Evolutionary conservation across 1,140 invertebrate genomes (phyloP).

Genomic region (Amyelois transitella): DNA sequence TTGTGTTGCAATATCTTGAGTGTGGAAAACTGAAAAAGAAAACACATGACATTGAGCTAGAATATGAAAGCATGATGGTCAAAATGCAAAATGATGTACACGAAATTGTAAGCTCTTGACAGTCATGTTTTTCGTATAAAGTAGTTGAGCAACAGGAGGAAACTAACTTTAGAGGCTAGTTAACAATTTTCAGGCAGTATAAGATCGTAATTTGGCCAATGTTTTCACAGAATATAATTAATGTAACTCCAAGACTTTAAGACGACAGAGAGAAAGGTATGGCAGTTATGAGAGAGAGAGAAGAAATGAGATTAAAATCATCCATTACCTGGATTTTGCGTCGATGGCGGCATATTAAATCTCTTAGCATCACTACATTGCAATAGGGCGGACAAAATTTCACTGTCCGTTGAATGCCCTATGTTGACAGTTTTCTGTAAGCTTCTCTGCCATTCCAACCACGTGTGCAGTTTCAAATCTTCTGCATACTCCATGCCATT

Average conservation of each 20-base stretch:
- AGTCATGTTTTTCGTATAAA: too few species aligned
- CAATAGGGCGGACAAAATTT: conserved; percentile 59
- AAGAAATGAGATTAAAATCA: background rate
- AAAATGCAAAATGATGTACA: too few species aligned
- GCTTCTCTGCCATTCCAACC: conserved; percentile 65
- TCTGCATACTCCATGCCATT: conserved; percentile 8
- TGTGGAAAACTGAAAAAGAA: conserved; percentile 26
- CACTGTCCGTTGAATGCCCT: conserved; percentile 56
- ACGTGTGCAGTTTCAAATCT: conserved; percentile 41
- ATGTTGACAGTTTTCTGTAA: conserved; percentile 56
- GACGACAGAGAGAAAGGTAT: too few species aligned
- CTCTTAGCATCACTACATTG: conserved; percentile 66
- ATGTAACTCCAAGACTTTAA: too few species aligned
- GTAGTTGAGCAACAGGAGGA: too few species aligned
- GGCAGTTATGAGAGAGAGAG: too few species aligned
- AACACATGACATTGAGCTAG: background rate
- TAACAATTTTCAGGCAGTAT: too few species aligned
- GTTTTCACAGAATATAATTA: too few species aligned
- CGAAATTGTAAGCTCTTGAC: too few species aligned
- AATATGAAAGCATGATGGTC: background rate
- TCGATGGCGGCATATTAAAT: conserved; percentile 56
- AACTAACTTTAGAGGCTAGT: too few species aligned
- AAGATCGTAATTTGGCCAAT: too few species aligned
- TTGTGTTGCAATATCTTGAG: conserved; percentile 24
- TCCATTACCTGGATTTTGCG: conserved; percentile 54